phyloP scores from a whole-genome alignment of 1,140 invertebrate genomes.

The Zelostemma sp. region DNA sequence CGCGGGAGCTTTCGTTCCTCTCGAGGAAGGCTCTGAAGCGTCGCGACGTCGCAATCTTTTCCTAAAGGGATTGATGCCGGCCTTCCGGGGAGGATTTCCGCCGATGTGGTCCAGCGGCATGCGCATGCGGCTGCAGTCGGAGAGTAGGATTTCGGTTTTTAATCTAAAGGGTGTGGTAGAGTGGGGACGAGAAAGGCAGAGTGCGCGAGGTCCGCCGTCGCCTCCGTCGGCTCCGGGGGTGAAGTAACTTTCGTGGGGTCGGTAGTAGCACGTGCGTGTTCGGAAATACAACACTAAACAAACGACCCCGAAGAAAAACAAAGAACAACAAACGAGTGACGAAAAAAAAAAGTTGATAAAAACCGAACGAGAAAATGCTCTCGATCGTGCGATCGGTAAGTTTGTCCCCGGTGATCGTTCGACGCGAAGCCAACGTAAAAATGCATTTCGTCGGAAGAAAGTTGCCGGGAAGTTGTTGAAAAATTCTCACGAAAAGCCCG shows the following conservation, averaged over 20 bases:
- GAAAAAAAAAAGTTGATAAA: neutral
- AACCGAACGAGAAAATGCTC: no score
- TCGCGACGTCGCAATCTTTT: conserved; percentile 9
- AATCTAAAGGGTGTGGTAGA: conserved; percentile 65
- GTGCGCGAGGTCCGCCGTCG: conserved; percentile 38
- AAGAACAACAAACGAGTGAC: conserved; percentile 3
- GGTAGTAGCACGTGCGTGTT: conserved; percentile 61
- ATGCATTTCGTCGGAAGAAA: no score
- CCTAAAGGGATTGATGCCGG: neutral
- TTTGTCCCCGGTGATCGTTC: neutral
- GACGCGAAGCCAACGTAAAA: no score
- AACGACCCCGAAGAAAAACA: conserved; percentile 16
- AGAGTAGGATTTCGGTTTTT: conserved; percentile 60
- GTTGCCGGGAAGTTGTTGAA: no score
- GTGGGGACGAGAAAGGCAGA: conserved; percentile 41
- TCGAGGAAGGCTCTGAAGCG: conserved; percentile 3
- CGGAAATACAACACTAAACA: conserved; percentile 30
- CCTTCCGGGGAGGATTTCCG: conserved; percentile 19
- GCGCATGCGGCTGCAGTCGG: conserved; percentile 32
- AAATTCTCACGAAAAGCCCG: neutral
- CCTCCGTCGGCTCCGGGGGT: conserved; percentile 43
- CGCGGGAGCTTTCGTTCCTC: no score
- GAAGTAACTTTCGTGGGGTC: conserved; percentile 61
- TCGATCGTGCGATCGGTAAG: neutral
- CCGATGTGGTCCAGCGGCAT: conserved; percentile 41